phyloP scores from a whole-genome alignment of 2,888 invertebrate species.

The Stenolophus ochropezus region DNA sequence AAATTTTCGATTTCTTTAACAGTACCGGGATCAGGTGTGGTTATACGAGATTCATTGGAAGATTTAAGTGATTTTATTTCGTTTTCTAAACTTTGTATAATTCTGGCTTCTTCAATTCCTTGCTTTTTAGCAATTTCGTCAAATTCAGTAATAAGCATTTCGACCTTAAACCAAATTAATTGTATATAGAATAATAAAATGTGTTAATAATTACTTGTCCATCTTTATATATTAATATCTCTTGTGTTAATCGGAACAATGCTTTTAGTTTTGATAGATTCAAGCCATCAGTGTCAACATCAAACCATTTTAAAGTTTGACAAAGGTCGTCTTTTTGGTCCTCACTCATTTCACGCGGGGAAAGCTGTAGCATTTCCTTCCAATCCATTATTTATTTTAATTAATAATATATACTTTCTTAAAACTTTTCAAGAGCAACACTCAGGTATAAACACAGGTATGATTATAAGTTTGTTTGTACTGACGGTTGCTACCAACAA shows the following conservation, averaged over 20 bases:
- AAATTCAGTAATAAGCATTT: slow-evolving; percentile 74
- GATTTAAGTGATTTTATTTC: slow-evolving; percentile 69
- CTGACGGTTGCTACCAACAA: slow-evolving; percentile 72
- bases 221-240: slow-evolving; percentile 80
- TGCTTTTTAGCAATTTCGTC: slow-evolving; percentile 74
- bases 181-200: slow-evolving; percentile 53
- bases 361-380: slow-evolving; percentile 76
- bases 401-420: slow-evolving; percentile 65
- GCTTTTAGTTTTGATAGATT: slow-evolving; percentile 76
- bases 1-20: slow-evolving; percentile 72
- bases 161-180: slow-evolving; percentile 70
- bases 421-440: slow-evolving; percentile 3
- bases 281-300: slow-evolving; percentile 76
- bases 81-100: slow-evolving; percentile 68
- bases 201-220: slow-evolving; percentile 76
- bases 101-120: slow-evolving; percentile 71
- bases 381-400: slow-evolving; percentile 74
- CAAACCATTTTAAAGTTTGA: slow-evolving; percentile 78
- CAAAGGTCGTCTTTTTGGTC: slow-evolving; percentile 80
- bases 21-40: slow-evolving; percentile 66
- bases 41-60: slow-evolving; percentile 31
- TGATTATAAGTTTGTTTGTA: slow-evolving; percentile 67
- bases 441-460: slow-evolving; percentile 1
- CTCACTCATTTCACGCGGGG: slow-evolving; percentile 76
- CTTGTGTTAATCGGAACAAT: slow-evolving; percentile 79